Evolutionary conservation across 2,888 invertebrate genomes (phyloP).

Genomic region (Hemicrepidius hirtus): DNA sequence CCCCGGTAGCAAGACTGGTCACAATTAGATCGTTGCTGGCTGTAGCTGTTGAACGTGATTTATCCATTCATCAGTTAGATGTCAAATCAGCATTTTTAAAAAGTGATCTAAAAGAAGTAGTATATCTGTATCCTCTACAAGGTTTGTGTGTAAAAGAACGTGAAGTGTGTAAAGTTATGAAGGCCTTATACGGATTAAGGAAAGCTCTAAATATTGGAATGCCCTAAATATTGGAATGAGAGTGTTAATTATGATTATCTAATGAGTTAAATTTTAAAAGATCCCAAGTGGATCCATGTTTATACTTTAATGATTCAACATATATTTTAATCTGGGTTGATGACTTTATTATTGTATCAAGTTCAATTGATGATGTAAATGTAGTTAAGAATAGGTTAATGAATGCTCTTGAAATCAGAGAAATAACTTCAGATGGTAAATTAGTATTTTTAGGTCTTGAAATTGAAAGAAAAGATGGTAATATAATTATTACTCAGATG

Average conservation of each 20-base stretch:
- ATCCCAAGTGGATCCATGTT: slow-evolving; percentile 55
- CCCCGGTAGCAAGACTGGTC: no score
- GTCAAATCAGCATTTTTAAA: no score
- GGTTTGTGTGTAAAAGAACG: neutral
- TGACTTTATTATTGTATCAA: slow-evolving; percentile 54
- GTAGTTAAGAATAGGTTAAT: slow-evolving; percentile 41
- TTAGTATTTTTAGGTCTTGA: slow-evolving; percentile 13
- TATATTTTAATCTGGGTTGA: slow-evolving; percentile 53
- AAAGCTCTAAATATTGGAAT: no score
- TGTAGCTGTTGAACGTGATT: neutral
- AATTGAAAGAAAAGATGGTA: no score
- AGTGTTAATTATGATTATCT: no score
- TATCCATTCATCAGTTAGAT: no score
- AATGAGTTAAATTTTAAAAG: slow-evolving; percentile 43
- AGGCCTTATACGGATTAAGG: slow-evolving; percentile 44
- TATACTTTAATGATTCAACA: slow-evolving; percentile 48
- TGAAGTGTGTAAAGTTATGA: slow-evolving; percentile 13
- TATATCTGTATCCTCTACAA: slow-evolving; percentile 3
- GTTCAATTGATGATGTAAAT: slow-evolving; percentile 33
- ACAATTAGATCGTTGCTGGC: neutral
- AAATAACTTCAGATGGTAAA: slow-evolving; percentile 42
- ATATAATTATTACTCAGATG: slow-evolving; percentile 8
- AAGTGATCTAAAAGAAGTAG: no score
- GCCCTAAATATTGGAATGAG: slow-evolving; percentile 55
- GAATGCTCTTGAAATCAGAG: slow-evolving; percentile 49